Percentiles rank a stretch among this genome's conserved stretches.
Evolutionary conservation across 2,113 vertebrate species (phyloP).

Genomic region (Bettongia penicillata): DNA sequence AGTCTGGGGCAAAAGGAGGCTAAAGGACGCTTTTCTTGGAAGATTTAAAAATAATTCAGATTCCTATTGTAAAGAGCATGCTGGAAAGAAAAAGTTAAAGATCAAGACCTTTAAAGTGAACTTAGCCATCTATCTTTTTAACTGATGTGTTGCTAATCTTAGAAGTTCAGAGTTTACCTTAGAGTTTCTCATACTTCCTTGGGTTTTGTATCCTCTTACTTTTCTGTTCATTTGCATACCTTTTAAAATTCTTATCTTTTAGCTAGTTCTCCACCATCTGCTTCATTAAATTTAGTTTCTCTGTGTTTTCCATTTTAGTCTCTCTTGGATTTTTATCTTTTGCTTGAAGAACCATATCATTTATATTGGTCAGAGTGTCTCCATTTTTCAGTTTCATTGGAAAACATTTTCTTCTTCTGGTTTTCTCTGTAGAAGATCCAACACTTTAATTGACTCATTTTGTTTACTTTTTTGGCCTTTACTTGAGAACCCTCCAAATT

Average conservation of each 20-base stretch:
- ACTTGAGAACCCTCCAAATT: background rate
- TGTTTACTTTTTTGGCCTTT: constrained; percentile 29
- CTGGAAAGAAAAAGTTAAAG: constrained; percentile 43
- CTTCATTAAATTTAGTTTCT: constrained; percentile 34
- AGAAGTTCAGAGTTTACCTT: constrained; percentile 38
- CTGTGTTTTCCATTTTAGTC: constrained; percentile 10
- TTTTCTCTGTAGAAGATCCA: constrained; percentile 4
- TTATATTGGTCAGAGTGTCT: constrained; percentile 23
- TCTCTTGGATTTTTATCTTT: constrained; percentile 26
- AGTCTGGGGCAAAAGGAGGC: constrained; percentile 27
- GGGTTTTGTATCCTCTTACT: background rate
- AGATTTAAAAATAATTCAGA: constrained; percentile 38
- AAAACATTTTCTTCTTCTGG: constrained; percentile 35
- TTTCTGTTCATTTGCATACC: constrained; percentile 42
- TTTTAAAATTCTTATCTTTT: constrained; percentile 57
- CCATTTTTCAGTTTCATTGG: constrained; percentile 23
- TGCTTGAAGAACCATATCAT: constrained; percentile 16
- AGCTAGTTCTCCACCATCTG: background rate
- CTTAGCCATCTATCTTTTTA: constrained; percentile 2
- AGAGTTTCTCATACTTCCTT: constrained; percentile 30
- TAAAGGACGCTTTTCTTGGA: constrained; percentile 7
- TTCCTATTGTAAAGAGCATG: constrained; percentile 15
- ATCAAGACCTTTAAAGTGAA: constrained; percentile 25
- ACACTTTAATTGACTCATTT: background rate
- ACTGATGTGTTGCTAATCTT: background rate